These are phyloP conservation scores for Calephelis virginiensis DNA, from an alignment of 1,140 invertebrate genomes.

Conservation along the genomic window DNA sequence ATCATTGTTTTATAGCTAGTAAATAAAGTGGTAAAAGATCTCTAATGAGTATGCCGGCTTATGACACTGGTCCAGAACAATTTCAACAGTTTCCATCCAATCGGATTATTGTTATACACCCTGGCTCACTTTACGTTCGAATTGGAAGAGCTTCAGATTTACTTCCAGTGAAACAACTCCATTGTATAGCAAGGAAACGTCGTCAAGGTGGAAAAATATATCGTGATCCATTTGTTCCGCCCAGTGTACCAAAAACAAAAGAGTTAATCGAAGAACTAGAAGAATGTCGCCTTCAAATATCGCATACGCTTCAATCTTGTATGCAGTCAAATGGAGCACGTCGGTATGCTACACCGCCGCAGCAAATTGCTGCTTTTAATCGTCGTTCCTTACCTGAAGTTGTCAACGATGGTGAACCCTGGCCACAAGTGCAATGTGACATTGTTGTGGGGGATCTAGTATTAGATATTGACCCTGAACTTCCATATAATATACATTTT, in stretches of 20 bases:
- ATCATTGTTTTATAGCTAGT: neutral
- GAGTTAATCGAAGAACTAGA: slow-evolving; percentile 87
- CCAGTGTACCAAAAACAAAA: slow-evolving; percentile 79
- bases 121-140: slow-evolving; percentile 92
- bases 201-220: slow-evolving; percentile 79
- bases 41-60: slow-evolving; percentile 56
- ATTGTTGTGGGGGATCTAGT: slow-evolving; percentile 85
- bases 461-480: slow-evolving; percentile 85
- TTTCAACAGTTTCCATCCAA: slow-evolving; percentile 85
- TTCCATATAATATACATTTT: slow-evolving; percentile 92
- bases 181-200: slow-evolving; percentile 89
- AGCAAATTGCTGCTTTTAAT: slow-evolving; percentile 93
- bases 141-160: slow-evolving; percentile 94
- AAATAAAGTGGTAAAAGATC: neutral
- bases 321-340: slow-evolving; percentile 89
- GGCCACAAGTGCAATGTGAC: slow-evolving; percentile 81
- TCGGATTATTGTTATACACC: slow-evolving; percentile 95
- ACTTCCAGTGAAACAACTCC: slow-evolving; percentile 89
- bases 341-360: slow-evolving; percentile 90
- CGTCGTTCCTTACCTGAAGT: slow-evolving; percentile 85
- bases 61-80: slow-evolving; percentile 64
- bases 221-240: slow-evolving; percentile 83
- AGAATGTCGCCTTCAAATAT: slow-evolving; percentile 89
- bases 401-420: slow-evolving; percentile 77
- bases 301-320: slow-evolving; percentile 90